Evolutionary conservation across 2,113 vertebrate species (phyloP).

Genomic region (Pseudonaja textilis): DNA sequence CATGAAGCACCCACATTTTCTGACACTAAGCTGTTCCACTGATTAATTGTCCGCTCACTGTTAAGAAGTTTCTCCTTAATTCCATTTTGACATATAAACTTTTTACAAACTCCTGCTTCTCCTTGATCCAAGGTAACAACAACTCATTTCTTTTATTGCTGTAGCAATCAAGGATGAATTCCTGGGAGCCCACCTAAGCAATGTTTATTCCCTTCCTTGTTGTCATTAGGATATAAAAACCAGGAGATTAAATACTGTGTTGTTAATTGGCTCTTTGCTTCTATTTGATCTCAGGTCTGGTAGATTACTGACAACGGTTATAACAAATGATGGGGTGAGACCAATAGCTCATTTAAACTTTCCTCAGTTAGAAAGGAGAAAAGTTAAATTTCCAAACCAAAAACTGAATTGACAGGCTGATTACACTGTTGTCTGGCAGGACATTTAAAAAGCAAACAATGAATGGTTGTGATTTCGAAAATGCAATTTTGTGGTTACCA

Average conservation of each 20-base stretch:
- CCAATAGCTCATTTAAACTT: neutral
- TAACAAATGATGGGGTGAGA: neutral
- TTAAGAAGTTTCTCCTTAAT: neutral
- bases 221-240: conserved; percentile 14
- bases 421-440: neutral
- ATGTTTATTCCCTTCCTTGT: neutral
- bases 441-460: neutral
- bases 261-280: conserved; percentile 28
- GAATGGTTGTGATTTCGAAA: neutral
- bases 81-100: neutral
- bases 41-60: neutral
- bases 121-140: neutral
- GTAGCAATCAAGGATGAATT: neutral
- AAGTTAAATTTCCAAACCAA: neutral
- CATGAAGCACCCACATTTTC: neutral
- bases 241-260: conserved; percentile 25
- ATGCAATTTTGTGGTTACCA: neutral
- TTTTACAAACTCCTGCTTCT: neutral
- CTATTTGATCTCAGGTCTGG: neutral
- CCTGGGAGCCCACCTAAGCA: neutral
- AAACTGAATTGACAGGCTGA: neutral
- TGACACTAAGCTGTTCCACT: neutral
- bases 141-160: neutral
- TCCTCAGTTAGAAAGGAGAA: neutral
- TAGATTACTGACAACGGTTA: conserved; percentile 2